phyloP scores from a whole-genome alignment of 2,797 vertebrate species.

The Telmatherina bonti region DNA sequence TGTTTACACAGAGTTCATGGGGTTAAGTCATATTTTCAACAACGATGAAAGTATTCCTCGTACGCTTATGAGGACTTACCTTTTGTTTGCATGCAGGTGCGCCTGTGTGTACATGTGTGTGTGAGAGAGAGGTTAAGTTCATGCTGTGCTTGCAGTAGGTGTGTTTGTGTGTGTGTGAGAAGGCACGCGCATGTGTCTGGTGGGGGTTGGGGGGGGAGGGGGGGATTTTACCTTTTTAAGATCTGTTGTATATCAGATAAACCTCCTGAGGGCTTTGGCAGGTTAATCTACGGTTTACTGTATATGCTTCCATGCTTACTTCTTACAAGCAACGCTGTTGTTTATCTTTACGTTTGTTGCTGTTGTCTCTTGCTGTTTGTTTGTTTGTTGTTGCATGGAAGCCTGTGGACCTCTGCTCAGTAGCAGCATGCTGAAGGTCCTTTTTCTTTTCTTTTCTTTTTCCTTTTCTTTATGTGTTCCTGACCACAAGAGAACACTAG shows the following conservation, averaged over 20 bases:
- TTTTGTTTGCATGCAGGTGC: conserved; percentile 76
- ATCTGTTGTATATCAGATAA: conserved; percentile 71
- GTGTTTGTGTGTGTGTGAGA: conserved; percentile 27
- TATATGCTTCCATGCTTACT: conserved; percentile 81
- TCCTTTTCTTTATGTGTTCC: conserved; percentile 64
- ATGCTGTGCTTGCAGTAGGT: conserved; percentile 43
- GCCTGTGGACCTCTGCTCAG: conserved; percentile 80
- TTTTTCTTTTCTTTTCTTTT: conserved; percentile 22
- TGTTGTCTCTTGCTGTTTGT: conserved; percentile 70
- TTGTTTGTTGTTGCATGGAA: conserved; percentile 83
- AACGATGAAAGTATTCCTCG: conserved; percentile 66
- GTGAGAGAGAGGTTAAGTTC: conserved; percentile 18
- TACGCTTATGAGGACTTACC: conserved; percentile 60
- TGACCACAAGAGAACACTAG: conserved; percentile 72
- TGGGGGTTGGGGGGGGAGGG: conserved; percentile 9
- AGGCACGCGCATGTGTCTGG: conserved; percentile 43
- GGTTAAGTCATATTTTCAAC: conserved; percentile 79
- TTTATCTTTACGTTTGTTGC: conserved; percentile 71
- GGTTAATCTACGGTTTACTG: conserved; percentile 76
- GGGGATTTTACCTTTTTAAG: conserved; percentile 73
- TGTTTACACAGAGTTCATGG: conserved; percentile 80
- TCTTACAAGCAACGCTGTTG: conserved; percentile 71
- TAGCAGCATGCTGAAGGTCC: conserved; percentile 83
- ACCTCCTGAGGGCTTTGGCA: conserved; percentile 75
- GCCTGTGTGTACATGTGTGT: conserved; percentile 54